These are phyloP conservation scores for Pyxicephalus adspersus DNA, from an alignment of 2,113 vertebrate genomes.

Conservation along the genomic window DNA sequence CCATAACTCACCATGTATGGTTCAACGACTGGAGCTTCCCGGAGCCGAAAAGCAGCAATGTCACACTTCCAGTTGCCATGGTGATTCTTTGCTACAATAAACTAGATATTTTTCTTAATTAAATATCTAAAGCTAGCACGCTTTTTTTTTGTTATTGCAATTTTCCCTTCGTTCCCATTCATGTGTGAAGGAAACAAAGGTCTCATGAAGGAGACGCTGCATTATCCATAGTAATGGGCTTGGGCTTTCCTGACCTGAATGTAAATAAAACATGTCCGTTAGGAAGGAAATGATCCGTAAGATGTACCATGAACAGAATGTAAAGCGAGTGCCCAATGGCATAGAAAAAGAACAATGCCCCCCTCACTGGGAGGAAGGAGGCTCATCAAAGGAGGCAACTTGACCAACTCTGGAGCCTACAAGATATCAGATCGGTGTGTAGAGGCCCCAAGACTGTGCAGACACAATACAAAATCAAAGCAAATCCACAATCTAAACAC, in stretches of 20 bases:
- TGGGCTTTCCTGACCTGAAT: neutral
- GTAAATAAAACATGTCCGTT: neutral
- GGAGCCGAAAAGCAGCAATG: neutral
- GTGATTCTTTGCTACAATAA: neutral
- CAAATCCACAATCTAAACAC: too few relatives aligned
- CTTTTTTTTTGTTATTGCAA: neutral
- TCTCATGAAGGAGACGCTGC: neutral
- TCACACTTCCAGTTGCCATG: constrained; percentile 13
- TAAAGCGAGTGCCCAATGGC: neutral
- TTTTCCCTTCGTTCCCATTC: neutral
- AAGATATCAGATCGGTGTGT: neutral
- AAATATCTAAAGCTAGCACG: neutral
- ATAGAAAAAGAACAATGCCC: neutral
- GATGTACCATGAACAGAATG: neutral
- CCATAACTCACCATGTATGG: constrained; percentile 1
- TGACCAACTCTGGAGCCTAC: neutral
- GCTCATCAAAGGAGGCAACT: neutral
- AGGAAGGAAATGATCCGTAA: neutral
- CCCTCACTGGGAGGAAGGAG: neutral
- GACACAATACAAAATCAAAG: too few relatives aligned
- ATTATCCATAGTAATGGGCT: neutral
- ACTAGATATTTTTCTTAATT: constrained; percentile 37
- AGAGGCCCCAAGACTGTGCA: too few relatives aligned
- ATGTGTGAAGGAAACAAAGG: neutral
- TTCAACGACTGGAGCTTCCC: neutral